phyloP scores from a whole-genome alignment of 2,113 vertebrate species.

The Aleadryas rufinucha region DNA sequence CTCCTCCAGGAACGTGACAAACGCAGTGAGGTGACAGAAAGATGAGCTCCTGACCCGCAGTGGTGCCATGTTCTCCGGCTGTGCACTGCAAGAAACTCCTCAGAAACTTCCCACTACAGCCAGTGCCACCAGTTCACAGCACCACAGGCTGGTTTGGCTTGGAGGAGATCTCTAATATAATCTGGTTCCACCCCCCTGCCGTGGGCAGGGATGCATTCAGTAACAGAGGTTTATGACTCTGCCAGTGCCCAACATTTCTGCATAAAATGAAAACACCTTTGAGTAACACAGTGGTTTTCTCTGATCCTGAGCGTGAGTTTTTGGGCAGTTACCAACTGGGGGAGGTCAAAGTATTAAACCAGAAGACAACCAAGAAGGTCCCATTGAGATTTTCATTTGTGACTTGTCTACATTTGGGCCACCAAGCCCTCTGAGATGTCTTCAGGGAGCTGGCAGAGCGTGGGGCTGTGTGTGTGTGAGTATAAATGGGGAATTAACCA shows the following conservation, averaged over 20 bases:
- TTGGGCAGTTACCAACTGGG: no score
- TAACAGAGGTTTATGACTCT: rapidly evolving
- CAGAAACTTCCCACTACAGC: background rate
- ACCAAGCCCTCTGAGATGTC: background rate
- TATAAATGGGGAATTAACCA: background rate
- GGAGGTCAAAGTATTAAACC: background rate
- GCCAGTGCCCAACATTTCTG: background rate
- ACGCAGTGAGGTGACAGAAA: background rate
- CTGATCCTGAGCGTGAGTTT: background rate
- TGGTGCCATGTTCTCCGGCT: rapidly evolving
- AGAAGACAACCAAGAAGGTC: background rate
- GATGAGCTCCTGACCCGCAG: background rate
- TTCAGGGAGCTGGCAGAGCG: background rate
- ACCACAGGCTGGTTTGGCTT: background rate
- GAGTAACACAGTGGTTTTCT: background rate
- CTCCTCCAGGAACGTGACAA: background rate
- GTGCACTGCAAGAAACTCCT: background rate
- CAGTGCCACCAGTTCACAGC: rapidly evolving
- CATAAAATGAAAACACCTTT: rapidly evolving
- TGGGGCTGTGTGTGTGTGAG: background rate
- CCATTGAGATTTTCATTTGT: background rate
- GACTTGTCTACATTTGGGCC: rapidly evolving
- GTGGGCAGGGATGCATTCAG: background rate
- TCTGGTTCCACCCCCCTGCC: background rate
- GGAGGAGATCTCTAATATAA: background rate